phyloP scores from a whole-genome alignment of 2,797 vertebrate species.

The Amblyopsis hoosieri region DNA sequence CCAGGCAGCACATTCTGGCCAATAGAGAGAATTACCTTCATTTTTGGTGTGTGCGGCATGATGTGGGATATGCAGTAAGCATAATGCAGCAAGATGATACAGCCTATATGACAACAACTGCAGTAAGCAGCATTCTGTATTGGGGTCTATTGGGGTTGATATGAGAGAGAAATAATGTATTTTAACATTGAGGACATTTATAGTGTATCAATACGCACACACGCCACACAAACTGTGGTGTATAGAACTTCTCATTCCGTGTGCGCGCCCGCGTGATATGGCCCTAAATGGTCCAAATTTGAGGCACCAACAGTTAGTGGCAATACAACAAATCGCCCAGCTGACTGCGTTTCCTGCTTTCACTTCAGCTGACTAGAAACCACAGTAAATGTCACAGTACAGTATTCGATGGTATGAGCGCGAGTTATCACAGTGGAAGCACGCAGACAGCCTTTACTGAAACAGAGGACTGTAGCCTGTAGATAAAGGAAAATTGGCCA shows the following conservation, averaged over 20 bases:
- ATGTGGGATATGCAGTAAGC: background rate
- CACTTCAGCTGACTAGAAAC: constrained; percentile 21
- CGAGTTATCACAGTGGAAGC: constrained; percentile 11
- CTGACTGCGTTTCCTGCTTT: constrained; percentile 44
- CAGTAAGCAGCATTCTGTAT: background rate
- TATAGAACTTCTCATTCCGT: too few relatives aligned
- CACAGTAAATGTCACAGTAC: constrained; percentile 1
- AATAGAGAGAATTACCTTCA: constrained; percentile 15
- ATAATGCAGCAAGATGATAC: background rate
- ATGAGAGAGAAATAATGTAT: too few relatives aligned
- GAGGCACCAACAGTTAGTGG: background rate
- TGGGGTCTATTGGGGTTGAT: too few relatives aligned
- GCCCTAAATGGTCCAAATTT: background rate
- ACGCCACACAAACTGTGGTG: too few relatives aligned
- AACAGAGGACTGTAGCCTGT: background rate
- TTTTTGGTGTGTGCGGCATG: constrained; percentile 9
- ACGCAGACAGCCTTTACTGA: background rate
- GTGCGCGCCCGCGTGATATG: too few relatives aligned
- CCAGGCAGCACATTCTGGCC: constrained; percentile 36
- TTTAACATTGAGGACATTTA: too few relatives aligned
- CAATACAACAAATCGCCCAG: background rate
- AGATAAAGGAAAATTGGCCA: constrained; percentile 35
- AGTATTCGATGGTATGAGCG: background rate
- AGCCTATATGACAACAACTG: background rate
- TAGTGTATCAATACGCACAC: too few relatives aligned